Conservation (phyloP, 2,113 vertebrate genomes). For the Gymnobelideus leadbeateri region DNA sequence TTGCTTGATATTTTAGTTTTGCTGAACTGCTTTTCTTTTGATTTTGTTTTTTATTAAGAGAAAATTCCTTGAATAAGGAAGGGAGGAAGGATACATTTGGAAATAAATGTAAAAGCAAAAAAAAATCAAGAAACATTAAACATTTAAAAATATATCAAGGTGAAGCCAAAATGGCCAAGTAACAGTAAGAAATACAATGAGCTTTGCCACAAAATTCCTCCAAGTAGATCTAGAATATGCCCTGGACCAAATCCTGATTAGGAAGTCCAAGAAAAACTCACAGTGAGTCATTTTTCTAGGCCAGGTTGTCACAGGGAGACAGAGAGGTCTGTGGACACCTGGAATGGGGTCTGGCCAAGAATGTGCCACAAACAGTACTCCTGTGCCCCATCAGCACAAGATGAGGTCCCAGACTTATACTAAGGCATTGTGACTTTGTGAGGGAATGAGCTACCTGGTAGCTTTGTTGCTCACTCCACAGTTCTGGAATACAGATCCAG, state of each 20-base stretch:
- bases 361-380: background rate
- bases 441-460: background rate
- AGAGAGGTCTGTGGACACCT: background rate
- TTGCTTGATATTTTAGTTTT: background rate
- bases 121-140: background rate
- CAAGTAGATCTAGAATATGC: background rate
- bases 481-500: background rate
- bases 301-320: background rate
- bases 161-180: background rate
- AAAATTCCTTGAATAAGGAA: background rate
- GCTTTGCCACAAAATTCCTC: background rate
- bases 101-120: background rate
- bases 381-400: background rate
- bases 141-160: background rate
- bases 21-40: background rate
- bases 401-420: background rate
- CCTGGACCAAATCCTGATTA: background rate
- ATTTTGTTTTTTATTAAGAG: background rate
- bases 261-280: background rate
- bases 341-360: background rate
- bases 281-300: background rate
- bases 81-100: background rate
- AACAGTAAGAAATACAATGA: background rate
- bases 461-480: background rate
- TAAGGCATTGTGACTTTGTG: background rate